Conservation (phyloP, 2,113 vertebrate species). For the Erythrocercus mccallii region DNA sequence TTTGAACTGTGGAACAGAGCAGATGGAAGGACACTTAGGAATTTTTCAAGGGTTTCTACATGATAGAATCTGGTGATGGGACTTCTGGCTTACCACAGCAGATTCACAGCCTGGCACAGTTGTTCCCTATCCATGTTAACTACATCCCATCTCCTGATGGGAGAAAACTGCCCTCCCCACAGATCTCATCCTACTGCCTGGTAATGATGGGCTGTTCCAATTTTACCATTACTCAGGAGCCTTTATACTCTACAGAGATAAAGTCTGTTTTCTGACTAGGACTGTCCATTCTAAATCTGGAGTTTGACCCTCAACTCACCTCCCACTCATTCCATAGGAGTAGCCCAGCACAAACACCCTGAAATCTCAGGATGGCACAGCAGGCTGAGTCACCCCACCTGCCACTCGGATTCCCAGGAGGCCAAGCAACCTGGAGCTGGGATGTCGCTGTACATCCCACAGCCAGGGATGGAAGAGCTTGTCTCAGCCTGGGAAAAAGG, state of each 20-base stretch:
- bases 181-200: background rate
- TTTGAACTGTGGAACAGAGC: constrained; percentile 27
- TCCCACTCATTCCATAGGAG: background rate
- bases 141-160: background rate
- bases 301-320: background rate
- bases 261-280: background rate
- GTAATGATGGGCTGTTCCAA: background rate
- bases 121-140: background rate
- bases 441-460: background rate
- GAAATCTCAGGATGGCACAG: background rate
- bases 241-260: background rate
- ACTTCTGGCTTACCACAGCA: background rate
- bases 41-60: constrained; percentile 11
- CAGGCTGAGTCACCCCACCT: background rate
- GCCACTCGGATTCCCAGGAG: accelerated
- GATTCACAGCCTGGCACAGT: background rate
- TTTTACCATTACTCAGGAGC: background rate
- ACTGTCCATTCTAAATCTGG: background rate
- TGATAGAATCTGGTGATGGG: background rate
- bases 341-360: background rate
- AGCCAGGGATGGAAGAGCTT: background rate
- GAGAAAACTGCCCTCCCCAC: background rate
- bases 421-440: background rate
- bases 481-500: background rate
- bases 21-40: constrained; percentile 11